These are phyloP conservation scores for Malurus cyaneus DNA, from an alignment of 2,113 vertebrate species.

Conservation along the genomic window DNA sequence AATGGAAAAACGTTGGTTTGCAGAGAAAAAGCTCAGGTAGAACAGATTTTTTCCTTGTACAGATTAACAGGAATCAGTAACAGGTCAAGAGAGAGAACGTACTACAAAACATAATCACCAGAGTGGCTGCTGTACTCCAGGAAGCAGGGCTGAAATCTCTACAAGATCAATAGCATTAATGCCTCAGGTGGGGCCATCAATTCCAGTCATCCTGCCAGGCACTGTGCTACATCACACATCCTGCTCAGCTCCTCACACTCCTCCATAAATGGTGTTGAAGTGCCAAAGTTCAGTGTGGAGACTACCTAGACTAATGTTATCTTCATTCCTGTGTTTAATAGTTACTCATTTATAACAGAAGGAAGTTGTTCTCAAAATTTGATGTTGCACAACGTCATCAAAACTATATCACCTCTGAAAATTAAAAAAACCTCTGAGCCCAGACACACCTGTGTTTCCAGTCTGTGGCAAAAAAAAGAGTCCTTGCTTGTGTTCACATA, in stretches of 20 bases:
- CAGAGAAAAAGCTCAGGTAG: not conserved
- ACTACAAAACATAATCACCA: not conserved
- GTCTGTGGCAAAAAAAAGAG: not conserved
- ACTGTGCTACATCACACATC: not conserved
- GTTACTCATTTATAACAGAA: not conserved
- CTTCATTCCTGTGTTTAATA: not conserved
- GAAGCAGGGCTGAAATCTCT: not conserved
- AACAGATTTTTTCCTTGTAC: not conserved
- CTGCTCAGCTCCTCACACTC: not conserved
- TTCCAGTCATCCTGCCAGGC: not conserved
- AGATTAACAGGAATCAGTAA: not conserved
- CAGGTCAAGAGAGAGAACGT: not conserved
- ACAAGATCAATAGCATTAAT: not conserved
- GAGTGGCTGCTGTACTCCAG: not conserved
- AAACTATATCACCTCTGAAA: not conserved
- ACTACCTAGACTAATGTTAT: not conserved
- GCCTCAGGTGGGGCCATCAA: not conserved
- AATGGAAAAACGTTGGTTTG: not conserved
- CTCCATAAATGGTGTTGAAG: not conserved
- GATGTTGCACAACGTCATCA: not conserved
- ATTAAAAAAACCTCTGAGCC: not conserved
- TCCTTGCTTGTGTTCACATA: accelerated
- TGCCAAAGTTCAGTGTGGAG: not conserved
- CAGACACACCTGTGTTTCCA: not conserved
- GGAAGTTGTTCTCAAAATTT: not conserved